Evolutionary conservation across 2,797 vertebrate species (phyloP).

Genomic region (Premnoplex brunnescens): DNA sequence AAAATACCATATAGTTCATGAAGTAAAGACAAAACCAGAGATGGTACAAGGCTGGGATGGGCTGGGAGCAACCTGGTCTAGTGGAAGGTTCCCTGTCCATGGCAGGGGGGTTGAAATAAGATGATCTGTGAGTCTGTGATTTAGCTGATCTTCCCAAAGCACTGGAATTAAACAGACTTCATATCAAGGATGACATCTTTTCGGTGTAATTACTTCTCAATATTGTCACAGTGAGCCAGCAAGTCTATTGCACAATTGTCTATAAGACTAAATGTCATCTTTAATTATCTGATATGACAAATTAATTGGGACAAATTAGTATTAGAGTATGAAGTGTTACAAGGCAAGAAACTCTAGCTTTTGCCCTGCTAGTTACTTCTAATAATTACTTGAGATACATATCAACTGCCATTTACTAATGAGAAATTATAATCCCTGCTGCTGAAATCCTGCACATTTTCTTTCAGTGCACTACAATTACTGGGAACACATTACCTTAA

Average conservation of each 20-base stretch:
- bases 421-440: background rate
- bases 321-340: background rate
- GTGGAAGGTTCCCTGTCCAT: background rate
- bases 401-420: background rate
- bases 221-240: background rate
- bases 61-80: background rate
- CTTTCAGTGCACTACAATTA: background rate
- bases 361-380: background rate
- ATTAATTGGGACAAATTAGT: slow-evolving; percentile 23
- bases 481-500: slow-evolving; percentile 74
- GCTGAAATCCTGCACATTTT: background rate
- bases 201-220: background rate
- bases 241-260: background rate
- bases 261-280: background rate
- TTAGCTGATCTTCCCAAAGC: background rate
- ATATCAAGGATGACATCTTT: background rate
- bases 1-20: background rate
- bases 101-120: background rate
- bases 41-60: background rate
- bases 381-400: background rate
- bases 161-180: background rate
- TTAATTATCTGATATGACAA: slow-evolving; percentile 19
- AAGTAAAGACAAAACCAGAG: background rate
- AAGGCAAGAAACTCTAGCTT: slow-evolving; percentile 9
- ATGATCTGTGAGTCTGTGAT: background rate